A percentile compares a stretch with the other conserved stretches of the same genome.
These are phyloP conservation scores for Ectropis crepuscularia DNA, from an alignment of 2,888 invertebrate genomes.

Conservation along the genomic window DNA sequence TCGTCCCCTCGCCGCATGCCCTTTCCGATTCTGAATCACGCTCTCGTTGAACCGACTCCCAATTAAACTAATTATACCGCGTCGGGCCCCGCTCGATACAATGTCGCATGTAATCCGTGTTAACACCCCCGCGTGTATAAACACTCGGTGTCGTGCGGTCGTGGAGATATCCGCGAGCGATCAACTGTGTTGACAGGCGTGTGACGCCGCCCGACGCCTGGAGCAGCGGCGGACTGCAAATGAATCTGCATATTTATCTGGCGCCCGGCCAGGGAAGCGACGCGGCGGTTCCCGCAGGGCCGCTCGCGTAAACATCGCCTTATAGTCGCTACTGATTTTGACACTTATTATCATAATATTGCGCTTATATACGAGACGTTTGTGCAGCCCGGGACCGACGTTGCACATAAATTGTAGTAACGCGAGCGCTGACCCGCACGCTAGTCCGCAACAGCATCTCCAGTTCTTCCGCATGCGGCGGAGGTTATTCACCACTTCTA, in stretches of 20 bases:
- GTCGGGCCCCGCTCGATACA: conserved; percentile 14
- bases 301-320: conserved; percentile 51
- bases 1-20: conserved; percentile 59
- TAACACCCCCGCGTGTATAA: conserved; percentile 16
- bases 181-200: conserved; percentile 60
- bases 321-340: conserved; percentile 30
- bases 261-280: conserved; percentile 59
- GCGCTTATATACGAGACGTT: background rate
- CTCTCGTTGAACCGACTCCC: conserved; percentile 48
- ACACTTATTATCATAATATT: conserved; percentile 6
- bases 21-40: conserved; percentile 67
- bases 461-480: conserved; percentile 29
- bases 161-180: conserved; percentile 39
- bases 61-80: conserved; percentile 22
- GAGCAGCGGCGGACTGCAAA: conserved; percentile 66
- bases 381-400: background rate
- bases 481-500: background rate
- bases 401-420: conserved; percentile 29
- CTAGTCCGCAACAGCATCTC: conserved; percentile 10
- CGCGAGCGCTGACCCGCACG: conserved; percentile 30
- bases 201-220: conserved; percentile 54
- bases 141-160: conserved; percentile 27
- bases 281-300: conserved; percentile 52
- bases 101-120: conserved; percentile 8
- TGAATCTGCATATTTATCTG: conserved; percentile 74